Base-by-base conservation (phyloP, 2,888 invertebrate genomes). In the Taphrorychus bicolor region DNA sequence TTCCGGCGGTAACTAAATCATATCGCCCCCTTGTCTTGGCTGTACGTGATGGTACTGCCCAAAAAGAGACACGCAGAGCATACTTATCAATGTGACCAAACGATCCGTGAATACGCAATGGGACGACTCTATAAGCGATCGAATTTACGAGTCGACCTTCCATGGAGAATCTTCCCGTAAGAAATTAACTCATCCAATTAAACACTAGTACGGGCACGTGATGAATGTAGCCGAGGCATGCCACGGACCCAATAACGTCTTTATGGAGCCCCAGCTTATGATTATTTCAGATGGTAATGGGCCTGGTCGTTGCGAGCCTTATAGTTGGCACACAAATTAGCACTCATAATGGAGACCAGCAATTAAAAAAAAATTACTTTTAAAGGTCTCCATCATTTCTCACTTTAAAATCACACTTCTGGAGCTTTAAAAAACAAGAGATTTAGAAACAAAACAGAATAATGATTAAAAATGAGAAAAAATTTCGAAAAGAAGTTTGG, bases 111-210 rank as follows among this genome's bases (percentile, higher is more conserved):
- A 45, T 45, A 45, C 45, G 45, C 14, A 45, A 45, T 45, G 45
- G 17, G 45, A 17, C 45, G 17, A 45, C 11, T 32, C 11, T n/a
- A 32, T 32, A 32, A 32, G 32, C 68, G 56, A 67, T 67, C 63
- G 59, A 59, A 59, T 63, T 68, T 68, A 68, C 40, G 63, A 68
- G 54, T 59, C 62, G 49, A 56, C 19, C 17, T 63, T 63, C 62
- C 67, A 59, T 22, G 54, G 59, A 53, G 68, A 45, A 41, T 59
- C 24, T 63, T 68, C 68, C 41, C 21, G 48, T 59, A 63, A 32
- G 56, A 68, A 68, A 68, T 68, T 63, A 68, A 68, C 68, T 68
- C 68, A 63, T 68, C 63, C 63, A 68, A 68, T 68, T 68, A 68
- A 68, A 68, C 63, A 62, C 62, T 53, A 59, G 59, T 45, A 53